Evolutionary conservation across 2,797 vertebrate genomes (phyloP).

Genomic region (Xiphophorus birchmanni): DNA sequence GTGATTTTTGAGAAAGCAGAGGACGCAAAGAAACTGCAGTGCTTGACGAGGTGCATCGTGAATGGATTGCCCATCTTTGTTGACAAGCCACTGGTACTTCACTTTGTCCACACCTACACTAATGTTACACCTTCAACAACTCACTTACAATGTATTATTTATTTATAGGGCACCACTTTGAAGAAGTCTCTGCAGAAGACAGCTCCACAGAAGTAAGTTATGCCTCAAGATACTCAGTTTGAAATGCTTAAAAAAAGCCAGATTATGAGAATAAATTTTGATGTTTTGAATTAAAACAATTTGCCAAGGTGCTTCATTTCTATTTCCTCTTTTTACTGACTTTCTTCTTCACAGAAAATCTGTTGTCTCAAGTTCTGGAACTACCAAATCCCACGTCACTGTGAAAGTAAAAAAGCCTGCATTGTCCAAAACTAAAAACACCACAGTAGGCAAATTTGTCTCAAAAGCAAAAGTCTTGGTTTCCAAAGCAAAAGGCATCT

Average conservation of each 20-base stretch:
- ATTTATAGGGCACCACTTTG: constrained; percentile 18
- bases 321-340: background rate
- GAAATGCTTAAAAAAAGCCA: background rate
- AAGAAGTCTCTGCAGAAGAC: background rate
- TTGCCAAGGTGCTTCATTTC: background rate
- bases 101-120: background rate
- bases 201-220: constrained; percentile 46
- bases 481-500: constrained; percentile 33
- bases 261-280: background rate
- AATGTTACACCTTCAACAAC: background rate
- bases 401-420: background rate
- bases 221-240: background rate
- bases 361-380: background rate
- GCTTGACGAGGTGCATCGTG: constrained; percentile 61
- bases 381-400: background rate
- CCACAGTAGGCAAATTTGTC: background rate
- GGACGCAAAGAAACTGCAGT: constrained; percentile 81
- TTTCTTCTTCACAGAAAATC: constrained; percentile 35
- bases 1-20: constrained; percentile 87
- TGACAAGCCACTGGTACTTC: constrained; percentile 57
- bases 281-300: background rate
- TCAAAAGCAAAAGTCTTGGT: constrained; percentile 32
- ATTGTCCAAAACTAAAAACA: background rate
- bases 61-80: constrained; percentile 74
- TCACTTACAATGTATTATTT: background rate